Conservation (phyloP, 2,888 invertebrate species). For the Troides aeacus region DNA sequence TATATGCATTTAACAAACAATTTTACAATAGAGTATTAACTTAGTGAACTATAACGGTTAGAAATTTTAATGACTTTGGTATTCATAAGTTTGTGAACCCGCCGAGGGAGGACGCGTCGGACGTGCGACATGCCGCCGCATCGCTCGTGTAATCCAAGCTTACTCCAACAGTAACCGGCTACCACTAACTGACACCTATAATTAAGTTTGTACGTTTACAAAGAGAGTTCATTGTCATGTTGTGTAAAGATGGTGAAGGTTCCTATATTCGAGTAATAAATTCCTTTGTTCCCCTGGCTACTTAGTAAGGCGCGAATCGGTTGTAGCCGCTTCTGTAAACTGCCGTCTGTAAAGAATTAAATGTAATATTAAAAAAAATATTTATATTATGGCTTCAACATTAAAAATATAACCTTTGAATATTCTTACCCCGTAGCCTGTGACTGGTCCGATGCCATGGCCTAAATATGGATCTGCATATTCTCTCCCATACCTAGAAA, state of each 20-base stretch:
- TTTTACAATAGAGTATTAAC: constrained; percentile 67
- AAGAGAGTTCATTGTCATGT: constrained; percentile 81
- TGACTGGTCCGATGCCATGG: constrained; percentile 97
- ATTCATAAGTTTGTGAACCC: constrained; percentile 58
- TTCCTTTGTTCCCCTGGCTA: constrained; percentile 66
- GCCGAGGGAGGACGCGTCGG: constrained; percentile 23
- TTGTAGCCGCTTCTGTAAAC: constrained; percentile 97
- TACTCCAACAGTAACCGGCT: constrained; percentile 67
- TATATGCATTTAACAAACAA: constrained; percentile 71
- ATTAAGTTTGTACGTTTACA: constrained; percentile 77
- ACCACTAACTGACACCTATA: constrained; percentile 71
- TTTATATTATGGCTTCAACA: not conserved
- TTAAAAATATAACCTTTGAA: not conserved
- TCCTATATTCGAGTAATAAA: constrained; percentile 73
- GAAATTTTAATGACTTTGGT: constrained; percentile 78
- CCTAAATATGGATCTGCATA: constrained; percentile 96
- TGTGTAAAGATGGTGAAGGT: constrained; percentile 63
- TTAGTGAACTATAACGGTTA: constrained; percentile 72
- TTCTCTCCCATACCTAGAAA: constrained; percentile 90
- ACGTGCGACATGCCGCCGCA: constrained; percentile 28
- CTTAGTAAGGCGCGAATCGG: constrained; percentile 94
- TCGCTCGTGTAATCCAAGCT: constrained; percentile 58
- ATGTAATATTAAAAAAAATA: not conserved
- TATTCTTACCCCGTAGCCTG: constrained; percentile 95
- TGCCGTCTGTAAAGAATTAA: constrained; percentile 84